Percentiles rank a stretch among this genome's conserved stretches.
Evolutionary conservation across 1,140 invertebrate genomes (phyloP).

Genomic region (Polypedilum pembai): DNA sequence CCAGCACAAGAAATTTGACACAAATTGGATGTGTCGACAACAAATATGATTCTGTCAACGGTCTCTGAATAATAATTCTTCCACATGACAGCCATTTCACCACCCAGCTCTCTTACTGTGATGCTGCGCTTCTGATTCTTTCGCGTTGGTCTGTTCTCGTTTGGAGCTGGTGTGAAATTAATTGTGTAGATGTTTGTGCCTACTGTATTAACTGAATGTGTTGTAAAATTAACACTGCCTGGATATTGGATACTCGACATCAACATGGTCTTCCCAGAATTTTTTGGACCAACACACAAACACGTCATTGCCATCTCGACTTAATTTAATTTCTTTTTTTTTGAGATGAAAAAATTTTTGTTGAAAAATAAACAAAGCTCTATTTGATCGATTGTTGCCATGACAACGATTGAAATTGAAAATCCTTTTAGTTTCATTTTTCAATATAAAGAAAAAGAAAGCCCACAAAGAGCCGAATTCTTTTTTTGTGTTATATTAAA

Average conservation of each 20-base stretch:
- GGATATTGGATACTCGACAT: slow-evolving; percentile 61
- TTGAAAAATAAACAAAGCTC: too few species aligned
- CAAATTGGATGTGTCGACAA: slow-evolving; percentile 69
- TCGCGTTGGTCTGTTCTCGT: slow-evolving; percentile 35
- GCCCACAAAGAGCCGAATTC: background rate
- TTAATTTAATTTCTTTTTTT: too few species aligned
- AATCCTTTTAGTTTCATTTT: background rate
- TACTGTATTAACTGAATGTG: slow-evolving; percentile 65
- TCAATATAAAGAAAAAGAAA: background rate
- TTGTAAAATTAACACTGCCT: slow-evolving; percentile 58
- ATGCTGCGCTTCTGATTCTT: slow-evolving; percentile 30
- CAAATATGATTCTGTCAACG: slow-evolving; percentile 64
- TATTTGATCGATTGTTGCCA: too few species aligned
- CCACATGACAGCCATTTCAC: slow-evolving; percentile 72
- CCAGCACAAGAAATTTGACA: slow-evolving; percentile 75
- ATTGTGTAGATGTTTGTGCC: slow-evolving; percentile 66
- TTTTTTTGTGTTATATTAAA: background rate
- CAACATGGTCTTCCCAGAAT: slow-evolving; percentile 73
- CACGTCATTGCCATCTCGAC: slow-evolving; percentile 44
- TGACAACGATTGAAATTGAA: background rate
- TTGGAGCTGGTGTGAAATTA: slow-evolving; percentile 44
- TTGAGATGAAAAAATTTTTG: too few species aligned
- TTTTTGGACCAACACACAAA: slow-evolving; percentile 66
- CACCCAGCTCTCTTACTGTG: slow-evolving; percentile 61
- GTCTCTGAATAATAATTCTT: slow-evolving; percentile 57